Evolutionary conservation across 1,140 invertebrate species (phyloP).

Genomic region (Drosophila athabasca): DNA sequence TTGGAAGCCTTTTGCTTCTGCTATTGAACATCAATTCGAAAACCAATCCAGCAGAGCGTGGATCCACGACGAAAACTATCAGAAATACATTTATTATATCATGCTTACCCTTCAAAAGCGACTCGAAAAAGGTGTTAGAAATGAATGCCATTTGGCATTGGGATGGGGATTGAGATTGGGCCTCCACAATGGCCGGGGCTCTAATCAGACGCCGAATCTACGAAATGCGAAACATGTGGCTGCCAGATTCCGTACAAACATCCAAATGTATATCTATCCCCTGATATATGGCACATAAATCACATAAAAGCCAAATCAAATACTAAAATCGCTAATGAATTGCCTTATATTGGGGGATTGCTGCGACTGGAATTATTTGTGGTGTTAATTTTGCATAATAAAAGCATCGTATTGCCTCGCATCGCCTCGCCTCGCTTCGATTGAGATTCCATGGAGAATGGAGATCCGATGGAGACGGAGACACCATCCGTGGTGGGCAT

Average conservation of each 20-base stretch:
- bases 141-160: conserved; percentile 62
- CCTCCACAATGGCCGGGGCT: conserved; percentile 38
- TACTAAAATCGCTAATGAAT: conserved; percentile 64
- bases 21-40: conserved; percentile 67
- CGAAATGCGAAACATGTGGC: conserved; percentile 75
- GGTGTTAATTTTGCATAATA: conserved; percentile 62
- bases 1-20: conserved; percentile 9
- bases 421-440: conserved; percentile 2
- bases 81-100: conserved; percentile 8
- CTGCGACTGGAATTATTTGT: conserved; percentile 33
- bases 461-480: too few relatives aligned
- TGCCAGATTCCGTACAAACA: conserved; percentile 36
- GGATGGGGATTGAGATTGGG: neutral
- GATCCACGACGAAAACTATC: conserved; percentile 5
- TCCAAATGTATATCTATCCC: too few relatives aligned
- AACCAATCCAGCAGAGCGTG: neutral
- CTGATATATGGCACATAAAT: conserved; percentile 69
- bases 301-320: conserved; percentile 44
- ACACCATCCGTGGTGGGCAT: conserved; percentile 7
- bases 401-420: conserved; percentile 3
- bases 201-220: conserved; percentile 62
- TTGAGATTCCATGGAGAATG: neutral
- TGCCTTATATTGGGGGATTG: conserved; percentile 47
- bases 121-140: conserved; percentile 63
- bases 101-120: conserved; percentile 50